phyloP scores from a whole-genome alignment of 2,797 vertebrate species.

The Miichthys miiuy region DNA sequence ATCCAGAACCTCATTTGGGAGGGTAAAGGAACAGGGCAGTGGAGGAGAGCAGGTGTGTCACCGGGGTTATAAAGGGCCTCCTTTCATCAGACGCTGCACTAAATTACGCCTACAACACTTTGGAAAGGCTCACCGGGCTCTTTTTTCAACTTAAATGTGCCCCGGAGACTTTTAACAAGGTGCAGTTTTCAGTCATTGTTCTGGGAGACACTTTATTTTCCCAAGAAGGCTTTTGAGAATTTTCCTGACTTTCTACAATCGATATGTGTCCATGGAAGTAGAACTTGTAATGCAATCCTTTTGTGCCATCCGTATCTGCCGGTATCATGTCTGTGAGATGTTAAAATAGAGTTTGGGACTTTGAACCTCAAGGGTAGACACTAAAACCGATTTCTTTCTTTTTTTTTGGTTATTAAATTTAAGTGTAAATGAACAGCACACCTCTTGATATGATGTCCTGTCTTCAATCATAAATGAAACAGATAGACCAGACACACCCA shows the following conservation, averaged over 20 bases:
- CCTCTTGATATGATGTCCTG: neutral
- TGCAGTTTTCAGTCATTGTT: slow-evolving; percentile 9
- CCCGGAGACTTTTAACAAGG: slow-evolving; percentile 6
- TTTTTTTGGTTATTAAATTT: slow-evolving; percentile 14
- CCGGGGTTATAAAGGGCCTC: slow-evolving; percentile 43
- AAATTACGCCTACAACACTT: slow-evolving; percentile 48
- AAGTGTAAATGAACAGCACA: neutral
- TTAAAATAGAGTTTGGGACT: slow-evolving; percentile 3
- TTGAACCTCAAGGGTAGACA: neutral
- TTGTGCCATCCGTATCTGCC: neutral
- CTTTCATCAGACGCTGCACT: slow-evolving; percentile 48
- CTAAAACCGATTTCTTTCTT: neutral
- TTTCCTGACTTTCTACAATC: neutral
- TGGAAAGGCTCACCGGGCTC: slow-evolving; percentile 17
- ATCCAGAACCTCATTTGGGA: slow-evolving; percentile 55
- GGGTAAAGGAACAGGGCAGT: slow-evolving; percentile 5
- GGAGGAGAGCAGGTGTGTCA: slow-evolving; percentile 35
- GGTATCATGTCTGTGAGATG: neutral
- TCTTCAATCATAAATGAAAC: neutral
- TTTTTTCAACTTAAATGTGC: slow-evolving; percentile 7
- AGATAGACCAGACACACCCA: neutral
- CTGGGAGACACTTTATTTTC: neutral
- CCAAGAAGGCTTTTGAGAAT: slow-evolving; percentile 5
- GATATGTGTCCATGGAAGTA: neutral
- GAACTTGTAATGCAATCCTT: neutral